These are phyloP conservation scores for Volucella inanis DNA, from an alignment of 2,888 invertebrate genomes.

Conservation along the genomic window DNA sequence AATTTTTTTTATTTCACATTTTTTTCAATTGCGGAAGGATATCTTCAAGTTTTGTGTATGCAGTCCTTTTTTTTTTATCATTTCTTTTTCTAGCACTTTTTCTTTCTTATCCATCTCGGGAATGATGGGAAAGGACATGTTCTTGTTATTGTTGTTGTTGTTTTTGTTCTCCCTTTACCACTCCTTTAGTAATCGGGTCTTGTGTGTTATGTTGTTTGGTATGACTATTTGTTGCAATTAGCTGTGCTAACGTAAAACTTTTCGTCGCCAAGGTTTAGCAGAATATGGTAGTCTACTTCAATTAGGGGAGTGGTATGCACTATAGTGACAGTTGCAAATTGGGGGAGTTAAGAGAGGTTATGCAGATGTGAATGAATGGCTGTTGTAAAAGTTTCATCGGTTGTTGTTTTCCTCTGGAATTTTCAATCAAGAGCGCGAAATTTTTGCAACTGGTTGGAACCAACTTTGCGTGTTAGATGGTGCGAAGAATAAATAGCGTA, in stretches of 20 bases:
- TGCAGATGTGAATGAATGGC: slow-evolving; percentile 43
- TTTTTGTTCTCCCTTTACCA: neutral
- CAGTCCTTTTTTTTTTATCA: slow-evolving; percentile 45
- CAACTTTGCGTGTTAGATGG: slow-evolving; percentile 14
- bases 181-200: slow-evolving; percentile 17
- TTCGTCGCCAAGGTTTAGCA: slow-evolving; percentile 56
- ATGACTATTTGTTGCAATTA: slow-evolving; percentile 69
- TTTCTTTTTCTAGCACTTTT: slow-evolving; percentile 12
- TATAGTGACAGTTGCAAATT: slow-evolving; percentile 1
- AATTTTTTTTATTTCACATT: slow-evolving; percentile 11
- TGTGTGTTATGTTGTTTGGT: slow-evolving; percentile 31
- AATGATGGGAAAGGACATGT: slow-evolving; percentile 68
- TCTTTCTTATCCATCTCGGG: slow-evolving; percentile 45
- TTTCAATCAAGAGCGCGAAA: slow-evolving; percentile 57
- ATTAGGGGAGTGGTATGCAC: neutral
- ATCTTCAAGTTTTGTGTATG: slow-evolving; percentile 67
- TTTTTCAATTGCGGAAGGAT: slow-evolving; percentile 70
- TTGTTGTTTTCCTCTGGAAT: slow-evolving; percentile 59
- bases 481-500: slow-evolving; percentile 15
- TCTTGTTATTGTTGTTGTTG: slow-evolving; percentile 10
- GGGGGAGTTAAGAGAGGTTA: neutral
- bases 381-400: slow-evolving; percentile 47
- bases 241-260: slow-evolving; percentile 69
- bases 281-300: slow-evolving; percentile 32
- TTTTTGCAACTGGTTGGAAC: slow-evolving; percentile 36